Evolutionary conservation across 2,888 invertebrate genomes (phyloP).

Genomic region (Blera fallax): DNA sequence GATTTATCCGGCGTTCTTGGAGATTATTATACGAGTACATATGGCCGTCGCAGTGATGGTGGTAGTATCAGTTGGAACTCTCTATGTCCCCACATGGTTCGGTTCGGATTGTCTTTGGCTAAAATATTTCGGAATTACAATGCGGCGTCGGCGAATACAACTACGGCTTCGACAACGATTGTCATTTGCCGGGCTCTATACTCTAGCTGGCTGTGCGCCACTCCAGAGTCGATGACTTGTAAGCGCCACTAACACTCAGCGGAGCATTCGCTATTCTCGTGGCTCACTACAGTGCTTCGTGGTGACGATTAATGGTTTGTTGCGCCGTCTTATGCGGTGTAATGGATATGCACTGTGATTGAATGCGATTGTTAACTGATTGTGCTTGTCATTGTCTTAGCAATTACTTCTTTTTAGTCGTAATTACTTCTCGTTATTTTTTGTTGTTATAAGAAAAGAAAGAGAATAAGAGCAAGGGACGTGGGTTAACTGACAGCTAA

Average conservation of each 20-base stretch:
- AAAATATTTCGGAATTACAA: constrained; percentile 53
- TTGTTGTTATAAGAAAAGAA: neutral
- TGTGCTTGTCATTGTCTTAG: constrained; percentile 68
- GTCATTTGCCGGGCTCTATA: constrained; percentile 47
- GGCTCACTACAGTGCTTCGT: neutral
- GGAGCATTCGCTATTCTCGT: constrained; percentile 7
- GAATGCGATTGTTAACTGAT: constrained; percentile 70
- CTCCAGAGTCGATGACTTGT: constrained; percentile 67
- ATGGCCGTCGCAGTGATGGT: neutral
- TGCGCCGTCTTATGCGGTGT: constrained; percentile 38
- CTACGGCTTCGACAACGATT: constrained; percentile 23
- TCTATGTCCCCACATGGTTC: neutral
- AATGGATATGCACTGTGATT: constrained; percentile 67
- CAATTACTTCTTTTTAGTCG: constrained; percentile 62
- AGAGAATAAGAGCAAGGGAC: neutral
- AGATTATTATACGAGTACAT: constrained; percentile 2
- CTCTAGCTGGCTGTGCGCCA: constrained; percentile 32
- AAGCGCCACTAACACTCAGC: constrained; percentile 65
- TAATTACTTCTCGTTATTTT: constrained; percentile 52
- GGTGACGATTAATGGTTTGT: constrained; percentile 69
- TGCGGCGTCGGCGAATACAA: constrained; percentile 1
- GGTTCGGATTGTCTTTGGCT: constrained; percentile 34
- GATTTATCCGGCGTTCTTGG: constrained; percentile 59
- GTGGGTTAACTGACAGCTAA: constrained; percentile 27
- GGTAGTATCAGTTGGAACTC: constrained; percentile 11